Conservation (phyloP, 2,888 invertebrate genomes). For the Brenthis daphne region DNA sequence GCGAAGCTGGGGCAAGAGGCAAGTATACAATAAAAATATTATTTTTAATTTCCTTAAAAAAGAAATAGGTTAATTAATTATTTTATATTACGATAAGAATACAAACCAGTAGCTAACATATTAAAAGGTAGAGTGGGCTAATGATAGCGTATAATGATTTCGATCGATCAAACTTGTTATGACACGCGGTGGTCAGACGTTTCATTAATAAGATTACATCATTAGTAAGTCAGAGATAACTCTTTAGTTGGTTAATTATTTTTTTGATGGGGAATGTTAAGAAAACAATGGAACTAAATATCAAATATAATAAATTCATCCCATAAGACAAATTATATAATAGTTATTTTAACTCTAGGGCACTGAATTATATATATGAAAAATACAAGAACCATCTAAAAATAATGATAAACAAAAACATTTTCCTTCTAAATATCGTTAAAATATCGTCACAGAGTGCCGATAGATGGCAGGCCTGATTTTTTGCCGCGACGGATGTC, state of each 20-base stretch:
- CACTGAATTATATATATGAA: too few species aligned
- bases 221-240: constrained; percentile 54
- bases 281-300: background rate
- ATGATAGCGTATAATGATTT: constrained; percentile 56
- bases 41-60: background rate
- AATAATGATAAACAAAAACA: background rate
- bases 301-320: background rate
- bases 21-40: background rate
- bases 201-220: constrained; percentile 67
- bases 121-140: constrained; percentile 36
- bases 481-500: constrained; percentile 78
- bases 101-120: constrained; percentile 36
- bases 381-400: background rate
- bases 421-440: constrained; percentile 12
- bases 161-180: constrained; percentile 59
- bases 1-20: too few species aligned
- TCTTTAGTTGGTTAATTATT: constrained; percentile 8
- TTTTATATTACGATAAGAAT: constrained; percentile 19
- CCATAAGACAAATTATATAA: too few species aligned
- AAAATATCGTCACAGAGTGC: constrained; percentile 57
- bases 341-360: too few species aligned
- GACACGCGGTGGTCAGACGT: constrained; percentile 58
- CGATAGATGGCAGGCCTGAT: constrained; percentile 69
- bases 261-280: background rate
- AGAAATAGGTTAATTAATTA: constrained; percentile 1